Conservation (phyloP, 2,888 invertebrate species). For the Tanypteryx hageni region DNA sequence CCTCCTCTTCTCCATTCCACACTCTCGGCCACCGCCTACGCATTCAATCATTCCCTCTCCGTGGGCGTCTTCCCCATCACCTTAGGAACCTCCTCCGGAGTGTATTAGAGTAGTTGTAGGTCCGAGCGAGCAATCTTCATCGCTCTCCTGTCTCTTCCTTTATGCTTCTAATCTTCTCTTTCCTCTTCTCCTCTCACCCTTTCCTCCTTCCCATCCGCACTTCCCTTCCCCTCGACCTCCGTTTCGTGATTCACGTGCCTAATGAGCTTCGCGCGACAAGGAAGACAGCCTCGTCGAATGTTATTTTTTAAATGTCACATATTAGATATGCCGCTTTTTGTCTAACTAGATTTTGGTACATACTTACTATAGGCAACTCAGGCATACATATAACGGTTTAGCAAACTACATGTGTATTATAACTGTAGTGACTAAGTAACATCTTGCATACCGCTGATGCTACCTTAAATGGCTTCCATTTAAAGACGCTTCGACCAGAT, state of each 20-base stretch:
- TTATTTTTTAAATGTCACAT: too few relatives aligned
- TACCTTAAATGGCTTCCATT: too few relatives aligned
- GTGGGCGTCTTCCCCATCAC: constrained; percentile 38
- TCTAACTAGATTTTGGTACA: too few relatives aligned
- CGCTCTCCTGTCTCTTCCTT: neutral
- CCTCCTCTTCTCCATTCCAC: neutral
- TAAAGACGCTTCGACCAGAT: too few relatives aligned
- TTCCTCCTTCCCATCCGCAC: neutral
- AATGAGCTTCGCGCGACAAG: neutral
- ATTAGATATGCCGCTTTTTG: too few relatives aligned
- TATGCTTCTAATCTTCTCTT: neutral
- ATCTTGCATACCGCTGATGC: too few relatives aligned
- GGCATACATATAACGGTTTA: too few relatives aligned
- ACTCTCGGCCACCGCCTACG: constrained; percentile 23
- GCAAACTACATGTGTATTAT: too few relatives aligned
- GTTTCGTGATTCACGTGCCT: constrained; percentile 13
- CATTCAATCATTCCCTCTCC: constrained; percentile 30
- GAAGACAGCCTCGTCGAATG: neutral
- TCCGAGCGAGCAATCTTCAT: neutral
- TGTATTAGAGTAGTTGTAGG: neutral
- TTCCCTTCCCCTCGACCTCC: neutral
- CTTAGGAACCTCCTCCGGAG: constrained; percentile 23
- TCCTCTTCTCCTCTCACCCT: constrained; percentile 16
- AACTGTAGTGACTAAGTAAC: too few relatives aligned
- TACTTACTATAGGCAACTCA: too few relatives aligned